Conservation (phyloP, 2,888 invertebrate species). For the Chymomyza amoena region DNA sequence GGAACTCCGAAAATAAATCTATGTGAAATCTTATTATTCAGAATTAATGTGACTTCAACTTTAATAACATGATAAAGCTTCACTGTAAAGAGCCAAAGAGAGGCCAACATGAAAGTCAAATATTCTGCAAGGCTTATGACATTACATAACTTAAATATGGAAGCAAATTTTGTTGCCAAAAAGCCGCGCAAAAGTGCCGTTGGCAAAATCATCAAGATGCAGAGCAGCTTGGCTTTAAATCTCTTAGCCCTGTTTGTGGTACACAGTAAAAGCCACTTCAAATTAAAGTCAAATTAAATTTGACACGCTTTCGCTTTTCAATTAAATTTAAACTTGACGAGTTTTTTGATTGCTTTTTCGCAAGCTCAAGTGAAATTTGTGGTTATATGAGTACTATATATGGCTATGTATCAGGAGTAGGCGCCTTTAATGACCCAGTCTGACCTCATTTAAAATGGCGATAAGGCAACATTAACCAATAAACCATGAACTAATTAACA, state of each 20-base stretch:
- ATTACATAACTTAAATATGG: constrained; percentile 46
- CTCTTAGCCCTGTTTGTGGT: not conserved
- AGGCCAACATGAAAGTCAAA: too few relatives aligned
- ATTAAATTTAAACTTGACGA: constrained; percentile 51
- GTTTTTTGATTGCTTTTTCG: constrained; percentile 59
- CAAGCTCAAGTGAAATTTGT: constrained; percentile 50
- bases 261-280: constrained; percentile 35
- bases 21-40: too few relatives aligned
- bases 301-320: constrained; percentile 65
- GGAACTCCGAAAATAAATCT: too few relatives aligned
- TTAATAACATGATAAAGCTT: constrained; percentile 39
- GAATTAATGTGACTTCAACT: too few relatives aligned
- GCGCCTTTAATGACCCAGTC: too few relatives aligned
- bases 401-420: too few relatives aligned
- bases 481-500: constrained; percentile 42
- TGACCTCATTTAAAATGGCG: too few relatives aligned
- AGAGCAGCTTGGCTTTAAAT: constrained; percentile 1
- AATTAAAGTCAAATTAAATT: constrained; percentile 61
- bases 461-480: too few relatives aligned
- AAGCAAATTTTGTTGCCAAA: constrained; percentile 33
- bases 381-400: constrained; percentile 45
- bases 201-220: constrained; percentile 22
- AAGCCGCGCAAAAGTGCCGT: constrained; percentile 24
- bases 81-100: too few relatives aligned
- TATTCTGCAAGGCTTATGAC: constrained; percentile 38